Evolutionary conservation across 2,797 vertebrate species (phyloP).

Genomic region (Cephalopachus bancanus): DNA sequence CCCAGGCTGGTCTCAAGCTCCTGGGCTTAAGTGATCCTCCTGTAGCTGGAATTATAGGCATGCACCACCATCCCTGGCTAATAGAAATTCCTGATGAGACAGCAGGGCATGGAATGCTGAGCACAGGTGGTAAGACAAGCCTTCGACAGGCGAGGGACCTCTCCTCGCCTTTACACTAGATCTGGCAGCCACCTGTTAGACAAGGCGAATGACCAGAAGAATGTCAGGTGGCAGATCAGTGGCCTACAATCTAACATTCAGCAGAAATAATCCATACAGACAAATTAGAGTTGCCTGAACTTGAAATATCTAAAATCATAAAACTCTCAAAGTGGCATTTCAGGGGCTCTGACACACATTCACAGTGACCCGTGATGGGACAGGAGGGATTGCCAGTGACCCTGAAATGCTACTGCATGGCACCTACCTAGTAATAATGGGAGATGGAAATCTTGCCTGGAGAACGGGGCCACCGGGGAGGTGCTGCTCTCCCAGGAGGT

Average conservation of each 20-base stretch:
- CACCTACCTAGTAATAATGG: conserved; percentile 1
- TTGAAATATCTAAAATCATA: conserved; percentile 67
- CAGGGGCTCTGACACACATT: conserved; percentile 62
- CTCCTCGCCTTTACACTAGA: background rate
- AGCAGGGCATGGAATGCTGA: background rate
- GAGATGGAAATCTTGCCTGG: background rate
- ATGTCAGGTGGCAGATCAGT: background rate
- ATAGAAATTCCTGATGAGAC: background rate
- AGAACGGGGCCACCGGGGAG: background rate
- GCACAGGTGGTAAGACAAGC: background rate
- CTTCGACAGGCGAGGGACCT: background rate
- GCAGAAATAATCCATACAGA: conserved; percentile 57
- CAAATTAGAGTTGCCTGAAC: conserved; percentile 73
- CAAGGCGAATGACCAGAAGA: background rate
- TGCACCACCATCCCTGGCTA: background rate
- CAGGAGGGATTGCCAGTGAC: conserved; percentile 25
- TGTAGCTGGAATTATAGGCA: background rate
- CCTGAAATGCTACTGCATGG: background rate
- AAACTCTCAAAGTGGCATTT: conserved; percentile 64
- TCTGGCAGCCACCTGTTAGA: background rate
- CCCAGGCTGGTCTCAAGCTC: background rate
- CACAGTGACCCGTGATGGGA: background rate
- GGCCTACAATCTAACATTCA: conserved; percentile 11
- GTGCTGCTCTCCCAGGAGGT: background rate
- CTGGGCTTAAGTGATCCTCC: background rate